Base-by-base conservation (phyloP, 2,888 invertebrate species). In the Melangyna quadrimaculata region DNA sequence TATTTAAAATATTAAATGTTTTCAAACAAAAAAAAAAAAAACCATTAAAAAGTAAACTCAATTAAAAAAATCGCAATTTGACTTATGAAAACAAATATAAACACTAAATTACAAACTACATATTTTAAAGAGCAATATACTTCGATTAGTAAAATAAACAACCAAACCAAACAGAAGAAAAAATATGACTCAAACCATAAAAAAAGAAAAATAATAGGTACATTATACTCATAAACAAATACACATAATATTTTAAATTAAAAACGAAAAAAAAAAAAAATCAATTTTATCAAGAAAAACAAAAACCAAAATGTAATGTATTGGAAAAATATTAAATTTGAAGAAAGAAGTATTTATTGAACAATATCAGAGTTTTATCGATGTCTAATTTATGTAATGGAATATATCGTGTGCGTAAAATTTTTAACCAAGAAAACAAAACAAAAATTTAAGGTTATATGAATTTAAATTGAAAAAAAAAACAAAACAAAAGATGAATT, bases 51-150 rank as follows among this genome's bases (percentile, higher is more conserved):
- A n/a, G 67, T 78, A 82, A 65, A 82, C 67, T 82, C 82, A 78
- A 82, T 82, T 82, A 45, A 81, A 22, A 78, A 77, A 72, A 79
- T 40, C 67, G 79, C 79, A 84, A 79, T 84, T 84, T 67, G 67
- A 84, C 83, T 79, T 84, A 84, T 84, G 83, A 84, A 65, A 55
- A 65, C 24, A 65, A 63, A 43, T 24, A 59, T 22, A 59, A 63
- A 59, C 35, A 78, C 61, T 22, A 43, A 69, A 69, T 35, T 14
- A 32, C 48, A 72, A 78, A 63, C 27, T 75, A 71, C 78, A 79
- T 71, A 79, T 79, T 71, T 79, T 83, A 67, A 84, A 84, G 83
- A 84, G 83, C 83, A 84, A 84, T 84, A 84, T 75, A 84, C 65
- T 84, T 75, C 67, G 75, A 79, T 65, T 65, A 78, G 63, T 78